These are phyloP conservation scores for Cryptus armator DNA, from an alignment of 2,888 invertebrate species.

Conservation along the genomic window DNA sequence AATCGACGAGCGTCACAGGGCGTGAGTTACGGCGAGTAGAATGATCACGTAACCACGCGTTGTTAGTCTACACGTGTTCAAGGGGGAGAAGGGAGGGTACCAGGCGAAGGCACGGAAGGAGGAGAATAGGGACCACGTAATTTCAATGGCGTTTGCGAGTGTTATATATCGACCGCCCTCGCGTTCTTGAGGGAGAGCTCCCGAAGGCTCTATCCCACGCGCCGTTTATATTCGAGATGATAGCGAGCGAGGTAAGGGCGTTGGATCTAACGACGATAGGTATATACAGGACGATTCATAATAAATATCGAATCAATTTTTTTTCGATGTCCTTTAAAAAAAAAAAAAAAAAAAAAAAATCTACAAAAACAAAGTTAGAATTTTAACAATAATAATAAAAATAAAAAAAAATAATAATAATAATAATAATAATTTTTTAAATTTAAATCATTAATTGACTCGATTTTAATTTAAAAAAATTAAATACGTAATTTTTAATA, in stretches of 20 bases:
- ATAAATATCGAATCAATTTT: too few relatives aligned
- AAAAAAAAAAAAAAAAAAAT: too few relatives aligned
- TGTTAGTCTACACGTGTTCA: constrained; percentile 36
- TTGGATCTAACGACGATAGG: constrained; percentile 1
- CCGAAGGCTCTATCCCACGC: constrained; percentile 25
- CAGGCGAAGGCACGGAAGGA: not conserved
- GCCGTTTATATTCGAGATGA: constrained; percentile 24
- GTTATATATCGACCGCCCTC: constrained; percentile 47
- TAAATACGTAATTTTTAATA: too few relatives aligned
- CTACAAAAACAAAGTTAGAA: too few relatives aligned
- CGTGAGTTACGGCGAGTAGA: not conserved
- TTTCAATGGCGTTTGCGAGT: constrained; percentile 43
- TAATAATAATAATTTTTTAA: too few relatives aligned
- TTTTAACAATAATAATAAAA: too few relatives aligned
- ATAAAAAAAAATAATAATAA: too few relatives aligned
- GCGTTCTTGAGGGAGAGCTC: constrained; percentile 15
- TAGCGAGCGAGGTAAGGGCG: not conserved
- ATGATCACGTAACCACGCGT: constrained; percentile 30
- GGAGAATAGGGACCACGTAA: constrained; percentile 20
- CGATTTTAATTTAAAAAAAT: too few relatives aligned
- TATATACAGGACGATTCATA: not conserved
- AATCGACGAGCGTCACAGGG: not conserved
- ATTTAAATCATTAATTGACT: too few relatives aligned
- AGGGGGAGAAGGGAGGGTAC: not conserved
- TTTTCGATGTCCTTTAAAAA: too few relatives aligned